Percentiles rank a stretch among this genome's conserved stretches.
phyloP scores from a whole-genome alignment of 2,888 invertebrate species.

The Polydesmus complanatus region DNA sequence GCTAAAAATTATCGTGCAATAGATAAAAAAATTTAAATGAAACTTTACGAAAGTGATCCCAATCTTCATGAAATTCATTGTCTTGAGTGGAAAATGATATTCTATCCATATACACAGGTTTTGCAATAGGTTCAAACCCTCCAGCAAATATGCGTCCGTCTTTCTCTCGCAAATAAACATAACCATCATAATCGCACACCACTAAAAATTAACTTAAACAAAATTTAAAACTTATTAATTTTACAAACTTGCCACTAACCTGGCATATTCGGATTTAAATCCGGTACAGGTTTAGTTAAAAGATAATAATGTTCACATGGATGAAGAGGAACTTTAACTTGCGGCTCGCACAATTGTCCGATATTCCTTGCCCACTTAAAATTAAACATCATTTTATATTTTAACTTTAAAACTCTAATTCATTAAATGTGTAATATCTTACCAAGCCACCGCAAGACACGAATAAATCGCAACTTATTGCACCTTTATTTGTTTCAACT shows the following conservation, averaged over 20 bases:
- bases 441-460: slow-evolving; percentile 87
- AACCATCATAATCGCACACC: slow-evolving; percentile 72
- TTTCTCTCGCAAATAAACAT: slow-evolving; percentile 71
- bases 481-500: slow-evolving; percentile 62
- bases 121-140: slow-evolving; percentile 80
- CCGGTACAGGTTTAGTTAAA: slow-evolving; percentile 66
- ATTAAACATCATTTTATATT: neutral
- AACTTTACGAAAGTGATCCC: slow-evolving; percentile 92
- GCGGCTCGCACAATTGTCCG: slow-evolving; percentile 68
- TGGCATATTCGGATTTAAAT: slow-evolving; percentile 65
- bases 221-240: neutral
- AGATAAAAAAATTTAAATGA: too few relatives aligned
- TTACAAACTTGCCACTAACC: slow-evolving; percentile 37
- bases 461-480: slow-evolving; percentile 73
- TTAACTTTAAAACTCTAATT: neutral
- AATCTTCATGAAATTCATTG: slow-evolving; percentile 61
- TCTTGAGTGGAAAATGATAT: slow-evolving; percentile 4
- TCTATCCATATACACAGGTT: slow-evolving; percentile 69
- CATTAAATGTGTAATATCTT: neutral
- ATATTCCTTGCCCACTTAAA: slow-evolving; percentile 69
- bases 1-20: too few relatives aligned
- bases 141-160: slow-evolving; percentile 74
- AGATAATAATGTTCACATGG: slow-evolving; percentile 88
- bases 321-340: slow-evolving; percentile 71
- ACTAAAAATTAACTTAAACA: slow-evolving; percentile 40